Conservation (phyloP, 1,140 invertebrate species). For the Pseudomyrmex dendroicus region DNA sequence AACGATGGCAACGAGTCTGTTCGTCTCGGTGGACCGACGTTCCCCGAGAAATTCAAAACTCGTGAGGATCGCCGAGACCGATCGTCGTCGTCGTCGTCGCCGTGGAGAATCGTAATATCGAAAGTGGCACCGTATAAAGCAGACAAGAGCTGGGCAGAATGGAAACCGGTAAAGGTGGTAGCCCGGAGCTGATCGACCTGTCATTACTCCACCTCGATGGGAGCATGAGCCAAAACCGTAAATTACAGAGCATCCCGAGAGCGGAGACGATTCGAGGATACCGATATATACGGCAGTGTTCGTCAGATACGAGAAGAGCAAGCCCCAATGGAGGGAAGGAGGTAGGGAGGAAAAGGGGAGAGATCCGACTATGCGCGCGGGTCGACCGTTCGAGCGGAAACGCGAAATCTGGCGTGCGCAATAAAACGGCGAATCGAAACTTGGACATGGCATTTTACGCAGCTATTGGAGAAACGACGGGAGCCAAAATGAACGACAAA, state of each 20-base stretch:
- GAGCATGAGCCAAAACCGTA: slow-evolving; percentile 72
- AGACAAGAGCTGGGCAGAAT: slow-evolving; percentile 51
- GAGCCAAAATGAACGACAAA: neutral
- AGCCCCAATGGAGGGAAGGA: neutral
- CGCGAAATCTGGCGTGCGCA: slow-evolving; percentile 54
- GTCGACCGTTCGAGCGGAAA: slow-evolving; percentile 69
- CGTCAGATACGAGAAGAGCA: slow-evolving; percentile 18
- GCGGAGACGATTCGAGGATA: slow-evolving; percentile 44
- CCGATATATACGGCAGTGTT: slow-evolving; percentile 28
- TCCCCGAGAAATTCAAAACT: slow-evolving; percentile 17
- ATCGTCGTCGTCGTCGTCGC: slow-evolving; percentile 32
- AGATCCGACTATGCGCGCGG: slow-evolving; percentile 8
- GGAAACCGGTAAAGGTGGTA: slow-evolving; percentile 70
- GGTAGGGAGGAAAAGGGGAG: slow-evolving; percentile 12
- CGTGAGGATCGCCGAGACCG: slow-evolving; percentile 26
- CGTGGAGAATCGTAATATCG: slow-evolving; percentile 55
- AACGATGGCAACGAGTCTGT: slow-evolving; percentile 8
- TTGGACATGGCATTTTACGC: slow-evolving; percentile 61
- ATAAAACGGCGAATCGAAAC: slow-evolving; percentile 68
- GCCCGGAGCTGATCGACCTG: slow-evolving; percentile 69
- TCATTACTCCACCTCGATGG: slow-evolving; percentile 74
- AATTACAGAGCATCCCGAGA: slow-evolving; percentile 64
- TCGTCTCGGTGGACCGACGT: slow-evolving; percentile 19
- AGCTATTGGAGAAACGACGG: slow-evolving; percentile 43
- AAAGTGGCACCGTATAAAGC: slow-evolving; percentile 67